phyloP scores from a whole-genome alignment of 2,797 vertebrate species.

The Chrysolophus pictus region DNA sequence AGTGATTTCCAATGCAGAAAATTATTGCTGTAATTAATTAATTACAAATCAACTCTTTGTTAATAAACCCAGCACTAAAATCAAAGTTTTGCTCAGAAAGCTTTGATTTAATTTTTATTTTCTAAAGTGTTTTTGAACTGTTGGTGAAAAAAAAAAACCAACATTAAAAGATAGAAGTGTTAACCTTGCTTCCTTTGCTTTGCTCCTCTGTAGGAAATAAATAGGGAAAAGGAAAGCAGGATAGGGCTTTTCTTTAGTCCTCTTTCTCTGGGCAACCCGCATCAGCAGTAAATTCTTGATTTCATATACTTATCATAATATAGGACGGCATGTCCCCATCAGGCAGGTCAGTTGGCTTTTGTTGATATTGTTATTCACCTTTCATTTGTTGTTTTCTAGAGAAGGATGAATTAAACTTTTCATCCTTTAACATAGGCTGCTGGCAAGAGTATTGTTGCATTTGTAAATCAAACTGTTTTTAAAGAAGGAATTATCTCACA shows the following conservation, averaged over 20 bases:
- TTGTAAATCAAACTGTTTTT: background rate
- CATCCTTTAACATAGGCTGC: background rate
- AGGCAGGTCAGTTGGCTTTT: background rate
- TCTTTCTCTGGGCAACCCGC: background rate
- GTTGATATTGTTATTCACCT: background rate
- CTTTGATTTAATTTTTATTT: constrained; percentile 4
- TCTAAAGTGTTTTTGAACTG: background rate
- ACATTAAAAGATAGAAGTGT: background rate
- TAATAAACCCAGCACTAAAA: background rate
- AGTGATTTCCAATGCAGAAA: constrained; percentile 27
- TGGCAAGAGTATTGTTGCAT: background rate
- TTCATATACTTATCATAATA: background rate
- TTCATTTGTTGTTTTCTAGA: background rate
- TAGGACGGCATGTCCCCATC: background rate
- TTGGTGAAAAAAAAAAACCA: background rate
- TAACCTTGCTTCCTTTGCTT: background rate
- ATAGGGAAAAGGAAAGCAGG: background rate
- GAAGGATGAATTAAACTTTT: background rate
- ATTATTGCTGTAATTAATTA: constrained; percentile 58
- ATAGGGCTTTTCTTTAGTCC: fast-evolving
- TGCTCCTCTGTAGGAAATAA: background rate
- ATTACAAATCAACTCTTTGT: background rate
- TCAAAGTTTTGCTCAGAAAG: background rate
- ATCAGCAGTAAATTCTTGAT: background rate
- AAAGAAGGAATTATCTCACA: background rate